Evolutionary conservation across 2,888 invertebrate species (phyloP).

Genomic region (Archips crataeganus): DNA sequence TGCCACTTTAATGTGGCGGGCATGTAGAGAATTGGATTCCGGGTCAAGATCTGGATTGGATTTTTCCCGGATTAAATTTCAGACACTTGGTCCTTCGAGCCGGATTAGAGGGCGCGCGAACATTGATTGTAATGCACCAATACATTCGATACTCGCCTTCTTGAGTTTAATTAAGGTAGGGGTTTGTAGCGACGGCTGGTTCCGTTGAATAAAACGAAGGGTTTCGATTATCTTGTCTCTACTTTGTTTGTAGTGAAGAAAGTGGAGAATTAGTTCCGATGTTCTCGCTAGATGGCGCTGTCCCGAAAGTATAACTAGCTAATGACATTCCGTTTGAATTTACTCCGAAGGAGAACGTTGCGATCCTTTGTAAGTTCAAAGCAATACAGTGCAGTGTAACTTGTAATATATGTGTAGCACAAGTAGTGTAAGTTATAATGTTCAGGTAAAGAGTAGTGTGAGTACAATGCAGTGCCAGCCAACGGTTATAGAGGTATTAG

Average conservation of each 20-base stretch:
- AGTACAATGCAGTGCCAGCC: too few relatives aligned
- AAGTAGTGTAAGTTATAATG: too few relatives aligned
- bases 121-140: slow-evolving; percentile 41
- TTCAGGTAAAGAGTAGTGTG: too few relatives aligned
- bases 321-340: too few relatives aligned
- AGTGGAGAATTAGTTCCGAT: too few relatives aligned
- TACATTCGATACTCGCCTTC: slow-evolving; percentile 10
- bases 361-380: too few relatives aligned
- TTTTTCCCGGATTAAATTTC: slow-evolving; percentile 62
- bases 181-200: neutral
- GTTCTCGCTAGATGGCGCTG: too few relatives aligned
- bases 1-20: slow-evolving; percentile 41
- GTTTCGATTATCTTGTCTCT: neutral
- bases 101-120: slow-evolving; percentile 41
- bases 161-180: slow-evolving; percentile 13
- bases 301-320: too few relatives aligned
- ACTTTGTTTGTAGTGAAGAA: neutral
- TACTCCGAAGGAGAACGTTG: too few relatives aligned
- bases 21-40: slow-evolving; percentile 46
- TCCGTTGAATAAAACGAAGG: neutral
- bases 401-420: too few relatives aligned
- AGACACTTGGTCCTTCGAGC: slow-evolving; percentile 49
- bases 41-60: slow-evolving; percentile 59
- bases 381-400: too few relatives aligned
- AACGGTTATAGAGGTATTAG: too few relatives aligned